A percentile compares a stretch with the other conserved stretches of the same genome.
Conservation (phyloP, 1,140 invertebrate species). For the Diorhabda carinulata region DNA sequence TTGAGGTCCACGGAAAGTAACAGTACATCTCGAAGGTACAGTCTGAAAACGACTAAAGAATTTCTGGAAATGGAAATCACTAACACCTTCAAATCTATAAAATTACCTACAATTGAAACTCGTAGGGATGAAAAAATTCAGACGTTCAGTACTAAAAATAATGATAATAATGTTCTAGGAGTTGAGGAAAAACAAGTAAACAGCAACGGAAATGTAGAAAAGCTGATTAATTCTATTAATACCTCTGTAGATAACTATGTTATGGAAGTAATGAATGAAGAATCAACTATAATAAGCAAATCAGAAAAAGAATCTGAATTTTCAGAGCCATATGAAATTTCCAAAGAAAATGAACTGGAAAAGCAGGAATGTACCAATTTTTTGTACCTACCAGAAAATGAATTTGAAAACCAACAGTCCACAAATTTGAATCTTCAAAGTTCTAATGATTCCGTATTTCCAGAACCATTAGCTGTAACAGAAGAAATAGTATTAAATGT, state of each 20-base stretch:
- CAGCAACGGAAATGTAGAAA: too few species aligned
- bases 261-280: too few species aligned
- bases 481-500: background rate
- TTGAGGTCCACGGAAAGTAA: slow-evolving; percentile 17
- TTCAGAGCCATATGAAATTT: background rate
- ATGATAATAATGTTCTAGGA: too few species aligned
- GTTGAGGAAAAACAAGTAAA: too few species aligned
- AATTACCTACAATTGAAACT: too few species aligned
- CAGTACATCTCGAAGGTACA: background rate
- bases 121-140: too few species aligned
- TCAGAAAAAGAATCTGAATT: background rate
- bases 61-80: slow-evolving; percentile 24
- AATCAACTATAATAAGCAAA: background rate
- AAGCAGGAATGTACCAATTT: background rate
- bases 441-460: background rate
- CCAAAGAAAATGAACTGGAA: background rate
- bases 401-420: background rate
- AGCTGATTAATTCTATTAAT: too few species aligned
- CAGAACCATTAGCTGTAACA: background rate
- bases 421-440: too few species aligned
- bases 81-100: background rate
- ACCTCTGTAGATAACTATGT: too few species aligned
- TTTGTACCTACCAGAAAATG: background rate
- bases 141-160: too few species aligned
- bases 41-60: slow-evolving; percentile 4